A percentile compares a stretch with the other conserved stretches of the same genome.
Evolutionary conservation across 2,113 vertebrate genomes (phyloP).

Genomic region (Xyrauchen texanus): DNA sequence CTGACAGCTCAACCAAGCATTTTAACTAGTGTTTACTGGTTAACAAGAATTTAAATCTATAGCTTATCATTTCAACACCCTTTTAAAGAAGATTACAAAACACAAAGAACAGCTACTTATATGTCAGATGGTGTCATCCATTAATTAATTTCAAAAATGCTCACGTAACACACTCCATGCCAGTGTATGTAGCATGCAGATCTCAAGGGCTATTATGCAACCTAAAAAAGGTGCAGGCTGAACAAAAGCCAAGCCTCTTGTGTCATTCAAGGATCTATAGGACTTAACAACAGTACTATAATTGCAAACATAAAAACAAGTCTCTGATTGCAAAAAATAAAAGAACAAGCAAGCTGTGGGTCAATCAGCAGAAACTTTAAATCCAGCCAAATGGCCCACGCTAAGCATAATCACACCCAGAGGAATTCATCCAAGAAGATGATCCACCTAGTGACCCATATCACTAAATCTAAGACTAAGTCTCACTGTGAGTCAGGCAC

Average conservation of each 20-base stretch:
- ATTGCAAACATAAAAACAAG: not conserved
- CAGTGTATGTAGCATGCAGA: not conserved
- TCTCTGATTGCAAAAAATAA: not conserved
- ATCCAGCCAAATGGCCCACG: conserved; percentile 22
- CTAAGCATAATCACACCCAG: conserved; percentile 15
- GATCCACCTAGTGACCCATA: not conserved
- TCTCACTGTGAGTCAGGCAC: conserved; percentile 20
- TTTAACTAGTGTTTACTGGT: not conserved
- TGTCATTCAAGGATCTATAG: conserved; percentile 14
- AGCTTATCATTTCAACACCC: not conserved
- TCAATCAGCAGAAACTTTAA: not conserved
- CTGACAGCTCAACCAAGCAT: too few relatives aligned
- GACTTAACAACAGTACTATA: not conserved
- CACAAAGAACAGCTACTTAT: not conserved
- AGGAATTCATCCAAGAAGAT: conserved; percentile 4
- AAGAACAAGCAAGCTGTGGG: conserved; percentile 21
- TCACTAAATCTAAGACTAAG: conserved; percentile 14
- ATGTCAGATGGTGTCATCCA: not conserved
- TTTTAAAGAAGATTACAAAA: not conserved
- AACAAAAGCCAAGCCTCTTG: conserved; percentile 16
- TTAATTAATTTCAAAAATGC: not conserved
- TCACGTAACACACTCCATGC: not conserved
- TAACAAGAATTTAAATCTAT: not conserved
- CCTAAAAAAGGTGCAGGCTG: not conserved
- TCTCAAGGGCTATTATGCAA: conserved; percentile 7